Evolutionary conservation across 2,888 invertebrate genomes (phyloP), one percentile per base, ranked within the genome.

Genomic region (Pecten maximus): DNA sequence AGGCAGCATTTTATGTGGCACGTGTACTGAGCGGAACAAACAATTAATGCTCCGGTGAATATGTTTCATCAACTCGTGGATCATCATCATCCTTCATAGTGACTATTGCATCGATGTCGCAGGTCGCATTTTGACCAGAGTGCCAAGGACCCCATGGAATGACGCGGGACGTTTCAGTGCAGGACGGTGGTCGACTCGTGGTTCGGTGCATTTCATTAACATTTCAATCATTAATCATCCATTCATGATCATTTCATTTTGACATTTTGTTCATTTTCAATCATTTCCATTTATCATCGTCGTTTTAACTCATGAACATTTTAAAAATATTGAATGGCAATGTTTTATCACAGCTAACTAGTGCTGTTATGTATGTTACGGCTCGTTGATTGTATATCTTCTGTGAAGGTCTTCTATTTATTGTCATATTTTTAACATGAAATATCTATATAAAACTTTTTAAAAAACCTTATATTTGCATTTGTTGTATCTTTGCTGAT

Each of bases 361-460:
- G 74, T 74, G 74, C 74, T 74, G 35, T 74, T 74, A n/a, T n/a
- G n/a, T 74, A 23, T 74, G 19, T 23, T 74, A 74, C 35, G 19
- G 15, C 74, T 35, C 35, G 74, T 74, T 74, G 28, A 12, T 54
- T 74, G 28, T 54, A 19, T 74, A 35, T 74, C 74, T 74, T 74
- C 74, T 74, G 35, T 74, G 74, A 74, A 74, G 74, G 35, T 74
- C 8, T 74, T 74, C 28, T 74, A 28, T 74, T 28, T 74, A 74
- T 74, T 74, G 74, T 74, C 74, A 74, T 74, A 74, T 74, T 74
- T 54, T 74, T 74, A 74, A 74, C 74, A 35, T 35, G 15, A 35
- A 74, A n/a, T 54, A 54, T 19, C 28, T 28, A 35, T 74, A 74
- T 74, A 74, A 74, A 74, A 74, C 44, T 44, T 44, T 74, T 35